A percentile compares a stretch with the other conserved stretches of the same genome.
These are phyloP conservation scores for Quiscalus mexicanus DNA, from an alignment of 2,113 vertebrate genomes.

Conservation along the genomic window DNA sequence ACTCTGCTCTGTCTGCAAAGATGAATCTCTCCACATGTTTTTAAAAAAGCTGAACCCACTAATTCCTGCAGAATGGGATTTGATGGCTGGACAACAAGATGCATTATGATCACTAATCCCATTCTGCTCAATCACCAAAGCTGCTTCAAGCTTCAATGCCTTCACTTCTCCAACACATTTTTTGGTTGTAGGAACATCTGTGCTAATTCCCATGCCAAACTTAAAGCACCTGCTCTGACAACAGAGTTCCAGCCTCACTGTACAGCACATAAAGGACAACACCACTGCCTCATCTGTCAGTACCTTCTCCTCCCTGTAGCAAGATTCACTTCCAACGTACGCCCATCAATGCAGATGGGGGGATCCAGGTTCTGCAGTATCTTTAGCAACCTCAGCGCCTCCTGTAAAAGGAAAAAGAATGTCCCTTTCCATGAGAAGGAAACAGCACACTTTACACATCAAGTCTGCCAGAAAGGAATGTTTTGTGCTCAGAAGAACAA, in stretches of 20 bases:
- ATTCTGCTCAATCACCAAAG: background rate
- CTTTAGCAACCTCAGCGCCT: constrained; percentile 91
- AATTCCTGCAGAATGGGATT: background rate
- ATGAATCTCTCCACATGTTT: background rate
- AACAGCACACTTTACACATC: background rate
- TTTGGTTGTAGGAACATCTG: background rate
- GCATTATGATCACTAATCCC: background rate
- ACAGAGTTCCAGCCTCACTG: background rate
- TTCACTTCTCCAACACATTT: background rate
- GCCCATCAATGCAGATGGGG: constrained; percentile 91
- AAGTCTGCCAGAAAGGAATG: background rate
- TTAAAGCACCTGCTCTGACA: background rate
- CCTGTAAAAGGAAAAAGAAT: constrained; percentile 74
- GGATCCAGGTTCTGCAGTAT: constrained; percentile 88
- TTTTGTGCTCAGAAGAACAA: background rate
- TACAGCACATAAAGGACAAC: background rate
- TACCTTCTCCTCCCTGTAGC: constrained; percentile 85
- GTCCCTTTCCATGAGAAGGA: background rate
- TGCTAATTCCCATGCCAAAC: background rate
- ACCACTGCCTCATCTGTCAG: background rate
- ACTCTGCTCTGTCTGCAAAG: background rate
- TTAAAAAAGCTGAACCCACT: background rate
- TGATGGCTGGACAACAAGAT: background rate
- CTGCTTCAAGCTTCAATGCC: background rate
- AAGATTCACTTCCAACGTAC: constrained; percentile 90